Evolutionary conservation across 2,797 vertebrate genomes (phyloP).

Genomic region (Fistularia commersonii): DNA sequence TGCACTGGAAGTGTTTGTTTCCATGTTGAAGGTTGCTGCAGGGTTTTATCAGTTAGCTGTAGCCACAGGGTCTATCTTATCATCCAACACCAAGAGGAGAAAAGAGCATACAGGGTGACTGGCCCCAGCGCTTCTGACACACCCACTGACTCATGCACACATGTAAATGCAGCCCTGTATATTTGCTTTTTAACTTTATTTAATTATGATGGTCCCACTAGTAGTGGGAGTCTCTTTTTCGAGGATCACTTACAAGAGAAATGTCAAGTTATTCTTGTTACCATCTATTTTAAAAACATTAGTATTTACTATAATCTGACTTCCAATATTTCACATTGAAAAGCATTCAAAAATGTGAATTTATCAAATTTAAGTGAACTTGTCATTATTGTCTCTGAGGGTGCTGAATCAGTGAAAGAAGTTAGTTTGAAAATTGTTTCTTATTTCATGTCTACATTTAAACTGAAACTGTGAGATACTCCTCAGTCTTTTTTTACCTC

Average conservation of each 20-base stretch:
- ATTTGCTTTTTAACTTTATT: too few relatives aligned
- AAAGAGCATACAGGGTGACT: conserved; percentile 18
- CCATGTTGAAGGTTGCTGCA: conserved; percentile 15
- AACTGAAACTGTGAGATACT: neutral
- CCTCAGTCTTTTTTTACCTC: neutral
- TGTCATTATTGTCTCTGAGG: too few relatives aligned
- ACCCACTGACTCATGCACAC: conserved; percentile 49
- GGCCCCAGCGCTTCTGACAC: conserved; percentile 41
- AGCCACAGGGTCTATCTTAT: conserved; percentile 63
- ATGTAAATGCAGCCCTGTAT: conserved; percentile 8
- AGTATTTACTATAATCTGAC: too few relatives aligned
- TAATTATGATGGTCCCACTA: too few relatives aligned
- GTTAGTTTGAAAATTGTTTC: neutral
- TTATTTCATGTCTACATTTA: neutral
- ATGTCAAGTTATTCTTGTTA: too few relatives aligned
- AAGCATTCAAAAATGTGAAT: too few relatives aligned
- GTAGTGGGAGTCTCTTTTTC: too few relatives aligned
- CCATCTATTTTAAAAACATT: too few relatives aligned
- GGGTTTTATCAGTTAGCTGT: conserved; percentile 62
- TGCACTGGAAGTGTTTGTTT: conserved; percentile 33
- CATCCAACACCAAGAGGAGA: conserved; percentile 55
- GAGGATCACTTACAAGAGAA: too few relatives aligned
- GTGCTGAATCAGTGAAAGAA: too few relatives aligned
- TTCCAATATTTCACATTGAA: too few relatives aligned
- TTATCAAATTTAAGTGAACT: too few relatives aligned